Base-by-base conservation (phyloP, 2,113 vertebrate species). In the Diadophis punctatus region DNA sequence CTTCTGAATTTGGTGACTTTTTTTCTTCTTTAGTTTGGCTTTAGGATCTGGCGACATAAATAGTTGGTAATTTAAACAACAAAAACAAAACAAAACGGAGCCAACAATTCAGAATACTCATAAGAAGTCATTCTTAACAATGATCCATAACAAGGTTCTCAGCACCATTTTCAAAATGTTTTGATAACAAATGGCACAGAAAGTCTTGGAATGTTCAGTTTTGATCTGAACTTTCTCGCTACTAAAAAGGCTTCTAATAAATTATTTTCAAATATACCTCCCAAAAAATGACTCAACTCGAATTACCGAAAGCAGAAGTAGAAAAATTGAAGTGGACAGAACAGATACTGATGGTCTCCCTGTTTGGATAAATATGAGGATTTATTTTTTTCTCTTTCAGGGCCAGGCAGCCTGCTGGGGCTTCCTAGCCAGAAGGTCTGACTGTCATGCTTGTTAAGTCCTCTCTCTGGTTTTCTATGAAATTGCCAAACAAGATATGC, bases 1-100 rank as follows among this genome's bases (percentile, higher is more conserved):
- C 97, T 97, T 97, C 95, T 96, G 96, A 90, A 95, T 97, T 95
- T 94, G 95, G 96, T 97, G 97, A 95, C 95, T 90, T 86, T 93
- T 92, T 34, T 8, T 7, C 25, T 16, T 16, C 22, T 20, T 94
- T 91, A 14, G 90, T 95, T 96, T 96, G 96, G 97, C 95, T 97
- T 93, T 94, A 93, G 97, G 96, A 97, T 96, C 96, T 91, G 94
- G 95, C 93, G 92, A 90, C 87, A 95, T 93, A 95, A 91, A 91
- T 91, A 94, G 91, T 39, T 95, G 90, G 90, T 93, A 91, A 90
- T 96, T 95, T 95, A 90, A 92, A 93, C 51, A 87, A 34, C 51
- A 43, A 4, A 34, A 55, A 14, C 58, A 23, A 25, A 90, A 55
- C 56, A 8, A 85, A 89, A 90, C 49, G 56, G 58, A 87, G 46